Base-by-base conservation (phyloP, 2,113 vertebrate genomes). In the Solenodon paradoxus region DNA sequence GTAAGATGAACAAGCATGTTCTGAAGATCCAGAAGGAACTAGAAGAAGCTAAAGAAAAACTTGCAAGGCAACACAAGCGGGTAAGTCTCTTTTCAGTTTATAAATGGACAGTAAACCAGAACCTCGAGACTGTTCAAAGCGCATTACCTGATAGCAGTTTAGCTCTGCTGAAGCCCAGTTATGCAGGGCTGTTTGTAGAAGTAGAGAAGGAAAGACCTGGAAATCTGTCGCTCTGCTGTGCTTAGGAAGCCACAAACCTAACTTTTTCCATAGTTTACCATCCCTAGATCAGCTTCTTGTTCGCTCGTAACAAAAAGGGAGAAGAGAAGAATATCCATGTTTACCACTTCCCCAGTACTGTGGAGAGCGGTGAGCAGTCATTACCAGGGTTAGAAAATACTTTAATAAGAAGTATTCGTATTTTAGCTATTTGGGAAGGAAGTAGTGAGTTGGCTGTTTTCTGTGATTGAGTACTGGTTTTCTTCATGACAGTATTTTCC, bases 1-100 rank as follows among this genome's bases (percentile, higher is more conserved):
- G 99, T 38, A 99, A 99, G 98, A 99, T 99, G 99, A 99, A 99
- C 98, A 99, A 99, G 94, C 99, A 99, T 2, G 99, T 99, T 91
- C 98, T 99, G 97, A 99, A 99, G 98, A 99, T 99, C 97, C 99
- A 99, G 97, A 99, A 99, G 93, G 99, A 99, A 93, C 98, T 99
- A 88, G 99, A 99, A 95, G 99, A 99, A 96, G 98, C 99, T 57
- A 99, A 99, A 97, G 99, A 99, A 96, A 99, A 99, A 92, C 97
- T 99, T 89, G 99, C 99, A 97, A 99, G 99, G 88, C 99, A 99
- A 94, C 99, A 99, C 92, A 99, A 99, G 95, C 98, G 98, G 90
- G 98, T 99, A 96, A 96, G 98, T 97, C 72, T 45, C 53, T 6
- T 91, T 20, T 71, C 0, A 0, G 9, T 19, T 78, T 1, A 12